Base-by-base conservation (phyloP, 2,113 vertebrate species). In the Cyanoderma ruficeps region DNA sequence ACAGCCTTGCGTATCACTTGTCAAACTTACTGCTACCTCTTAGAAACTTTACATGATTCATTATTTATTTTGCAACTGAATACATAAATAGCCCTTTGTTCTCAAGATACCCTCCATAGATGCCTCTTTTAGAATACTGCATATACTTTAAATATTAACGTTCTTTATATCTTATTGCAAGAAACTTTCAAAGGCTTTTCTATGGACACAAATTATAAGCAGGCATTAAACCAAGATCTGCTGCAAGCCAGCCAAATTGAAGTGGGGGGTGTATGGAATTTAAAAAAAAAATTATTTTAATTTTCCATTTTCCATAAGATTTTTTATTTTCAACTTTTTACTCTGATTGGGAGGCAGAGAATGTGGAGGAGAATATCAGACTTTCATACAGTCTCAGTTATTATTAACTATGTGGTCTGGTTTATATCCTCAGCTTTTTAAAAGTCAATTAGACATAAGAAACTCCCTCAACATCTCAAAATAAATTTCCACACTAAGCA, bases 381-480 rank as follows among this genome's bases (percentile, higher is more conserved):
- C 33, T 31, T 11, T 25, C 4, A 5, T 15, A 47, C 5, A 72
- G 19, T 30, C n/a, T 42, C 44, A 88, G 57, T 65, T 76, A 71
- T 28, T 68, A 85, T 27, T 77, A 92, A 88, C 33, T 72, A 25
- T 11, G 23, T 61, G 33, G 20, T 60, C 16, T 41, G 15, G 56
- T 87, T 39, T 72, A 52, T 59, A 77, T 37, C 7, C 11, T 23
- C 20, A 76, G 46, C 33, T 72, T 83, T 83, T 82, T 33, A 75
- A 75, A 63, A 95, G 53, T 83, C 59, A 83, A 15, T 74, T 55
- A 91, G 53, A 85, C 46, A 90, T 23, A 23, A 94, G 59, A 95
- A 88, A 79, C 35, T 88, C 49, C 60, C 37, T 77, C 60, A 80
- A 55, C 27, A 72, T 72, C 81, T 83, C 78, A 83, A 87, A 90